A percentile compares a stretch with the other conserved stretches of the same genome.
These are phyloP conservation scores for Eulemur albifrons DNA, from an alignment of 2,797 vertebrate species.

Conservation along the genomic window DNA sequence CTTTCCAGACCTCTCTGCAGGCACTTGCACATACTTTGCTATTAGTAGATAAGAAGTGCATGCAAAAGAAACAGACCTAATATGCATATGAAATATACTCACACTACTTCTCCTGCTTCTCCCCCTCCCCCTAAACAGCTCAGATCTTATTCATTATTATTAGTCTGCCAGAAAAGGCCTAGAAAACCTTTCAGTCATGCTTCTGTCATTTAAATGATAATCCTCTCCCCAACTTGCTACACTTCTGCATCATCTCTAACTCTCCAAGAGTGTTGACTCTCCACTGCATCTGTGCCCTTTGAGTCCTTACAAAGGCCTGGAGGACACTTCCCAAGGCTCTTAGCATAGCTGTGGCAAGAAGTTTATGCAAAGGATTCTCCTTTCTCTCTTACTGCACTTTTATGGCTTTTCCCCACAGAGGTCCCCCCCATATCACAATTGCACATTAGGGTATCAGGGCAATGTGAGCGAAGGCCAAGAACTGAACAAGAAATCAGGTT, in stretches of 20 bases:
- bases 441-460: background rate
- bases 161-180: background rate
- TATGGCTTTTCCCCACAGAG: background rate
- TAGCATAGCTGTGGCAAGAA: background rate
- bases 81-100: background rate
- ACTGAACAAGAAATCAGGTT: background rate
- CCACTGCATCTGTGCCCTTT: background rate
- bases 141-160: background rate
- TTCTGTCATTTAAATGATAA: slow-evolving; percentile 46
- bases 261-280: background rate
- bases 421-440: background rate
- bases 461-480: background rate
- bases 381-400: background rate
- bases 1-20: background rate
- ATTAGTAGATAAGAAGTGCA: background rate
- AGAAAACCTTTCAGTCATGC: background rate
- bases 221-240: background rate
- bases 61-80: background rate
- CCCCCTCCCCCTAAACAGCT: background rate
- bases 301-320: slow-evolving; percentile 20
- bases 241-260: background rate
- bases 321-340: background rate
- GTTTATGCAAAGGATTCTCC: background rate
- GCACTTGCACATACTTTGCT: background rate
- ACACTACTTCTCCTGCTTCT: background rate